These are phyloP conservation scores for Drymonia ruficornis DNA, from an alignment of 2,888 invertebrate genomes.

Conservation along the genomic window DNA sequence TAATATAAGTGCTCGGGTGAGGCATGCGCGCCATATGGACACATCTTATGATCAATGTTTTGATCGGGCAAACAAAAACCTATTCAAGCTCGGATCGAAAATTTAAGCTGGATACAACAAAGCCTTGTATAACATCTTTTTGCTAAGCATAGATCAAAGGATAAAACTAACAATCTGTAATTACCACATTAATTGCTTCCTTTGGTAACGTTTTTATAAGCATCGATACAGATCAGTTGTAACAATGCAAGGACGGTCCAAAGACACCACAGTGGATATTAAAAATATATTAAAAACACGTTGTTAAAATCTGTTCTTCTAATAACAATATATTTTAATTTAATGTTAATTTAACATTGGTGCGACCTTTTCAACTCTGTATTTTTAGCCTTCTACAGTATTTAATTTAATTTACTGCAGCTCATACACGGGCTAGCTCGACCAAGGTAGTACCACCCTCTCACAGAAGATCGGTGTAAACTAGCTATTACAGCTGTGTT, in stretches of 20 bases:
- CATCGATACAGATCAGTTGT: conserved; percentile 33
- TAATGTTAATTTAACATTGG: conserved; percentile 1
- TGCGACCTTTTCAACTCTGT: not conserved
- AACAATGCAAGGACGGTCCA: conserved; percentile 59
- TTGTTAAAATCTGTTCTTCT: conserved; percentile 11
- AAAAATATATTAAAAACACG: conserved; percentile 14
- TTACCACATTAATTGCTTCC: conserved; percentile 43
- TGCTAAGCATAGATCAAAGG: conserved; percentile 26
- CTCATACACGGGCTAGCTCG: too few relatives aligned
- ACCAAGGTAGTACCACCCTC: too few relatives aligned
- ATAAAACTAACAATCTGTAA: conserved; percentile 25
- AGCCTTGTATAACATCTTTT: too few relatives aligned
- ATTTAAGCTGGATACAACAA: not conserved
- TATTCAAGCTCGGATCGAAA: too few relatives aligned
- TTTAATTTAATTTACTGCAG: too few relatives aligned
- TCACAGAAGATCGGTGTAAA: too few relatives aligned
- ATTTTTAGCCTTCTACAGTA: not conserved
- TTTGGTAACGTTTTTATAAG: conserved; percentile 13
- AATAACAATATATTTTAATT: conserved; percentile 11
- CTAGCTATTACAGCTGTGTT: too few relatives aligned
- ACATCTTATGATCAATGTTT: too few relatives aligned
- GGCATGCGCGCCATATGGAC: too few relatives aligned
- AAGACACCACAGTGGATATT: conserved; percentile 16
- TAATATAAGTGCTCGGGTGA: too few relatives aligned
- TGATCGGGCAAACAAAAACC: too few relatives aligned